Conservation (phyloP, 2,888 invertebrate species). For the Orthosia incerta region DNA sequence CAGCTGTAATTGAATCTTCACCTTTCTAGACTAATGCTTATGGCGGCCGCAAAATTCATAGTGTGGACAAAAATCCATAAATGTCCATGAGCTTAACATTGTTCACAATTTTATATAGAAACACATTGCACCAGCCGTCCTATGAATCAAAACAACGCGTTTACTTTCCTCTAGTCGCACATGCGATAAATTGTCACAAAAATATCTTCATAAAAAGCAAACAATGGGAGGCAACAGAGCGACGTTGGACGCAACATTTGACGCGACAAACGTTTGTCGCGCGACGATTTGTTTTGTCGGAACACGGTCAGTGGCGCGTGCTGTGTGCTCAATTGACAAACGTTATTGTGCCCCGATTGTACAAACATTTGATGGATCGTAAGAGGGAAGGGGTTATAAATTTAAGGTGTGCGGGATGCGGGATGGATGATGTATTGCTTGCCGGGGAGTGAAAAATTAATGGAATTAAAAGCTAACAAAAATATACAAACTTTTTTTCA, state of each 20-base stretch:
- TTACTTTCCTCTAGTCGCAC: conserved; percentile 43
- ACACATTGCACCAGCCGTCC: conserved; percentile 12
- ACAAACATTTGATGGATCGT: conserved; percentile 53
- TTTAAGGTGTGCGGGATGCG: conserved; percentile 17
- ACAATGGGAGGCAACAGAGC: conserved; percentile 62
- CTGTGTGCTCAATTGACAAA: conserved; percentile 54
- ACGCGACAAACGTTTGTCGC: conserved; percentile 60
- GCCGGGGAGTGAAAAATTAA: neutral
- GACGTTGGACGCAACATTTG: conserved; percentile 65
- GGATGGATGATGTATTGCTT: conserved; percentile 21
- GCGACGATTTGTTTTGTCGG: conserved; percentile 59
- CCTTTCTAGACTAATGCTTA: neutral
- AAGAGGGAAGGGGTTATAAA: conserved; percentile 24
- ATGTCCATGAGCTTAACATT: neutral
- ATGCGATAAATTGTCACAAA: conserved; percentile 61
- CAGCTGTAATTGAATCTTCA: neutral
- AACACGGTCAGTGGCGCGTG: conserved; percentile 61
- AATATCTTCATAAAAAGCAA: conserved; percentile 62
- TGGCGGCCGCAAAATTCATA: neutral
- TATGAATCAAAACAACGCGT: conserved; percentile 48
- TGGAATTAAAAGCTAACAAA: conserved; percentile 18
- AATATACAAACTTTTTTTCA: neutral
- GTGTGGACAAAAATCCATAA: neutral
- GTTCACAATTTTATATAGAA: conserved; percentile 9
- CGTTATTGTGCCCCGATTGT: conserved; percentile 48